These are phyloP conservation scores for Hydropsyche tenuis DNA, from an alignment of 1,140 invertebrate genomes.

Conservation along the genomic window DNA sequence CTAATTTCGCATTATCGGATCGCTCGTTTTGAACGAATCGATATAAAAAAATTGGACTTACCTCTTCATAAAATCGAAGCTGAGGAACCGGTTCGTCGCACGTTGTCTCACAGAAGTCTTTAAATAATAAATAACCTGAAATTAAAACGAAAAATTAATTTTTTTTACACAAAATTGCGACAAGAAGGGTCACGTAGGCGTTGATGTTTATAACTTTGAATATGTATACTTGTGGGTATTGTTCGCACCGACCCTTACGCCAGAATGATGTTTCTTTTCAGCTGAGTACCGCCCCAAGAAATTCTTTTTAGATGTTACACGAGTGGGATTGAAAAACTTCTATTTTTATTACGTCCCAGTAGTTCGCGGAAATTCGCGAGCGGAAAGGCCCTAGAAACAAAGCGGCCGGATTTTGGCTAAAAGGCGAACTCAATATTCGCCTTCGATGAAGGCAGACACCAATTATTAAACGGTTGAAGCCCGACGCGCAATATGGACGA, in stretches of 20 bases:
- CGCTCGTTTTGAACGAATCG: too few species aligned
- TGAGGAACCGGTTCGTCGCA: slow-evolving; percentile 96
- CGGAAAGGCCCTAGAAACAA: too few species aligned
- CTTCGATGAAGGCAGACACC: too few species aligned
- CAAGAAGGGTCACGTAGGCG: too few species aligned
- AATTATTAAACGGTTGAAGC: too few species aligned
- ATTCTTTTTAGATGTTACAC: slow-evolving; percentile 3
- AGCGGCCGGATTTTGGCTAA: too few species aligned
- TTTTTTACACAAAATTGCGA: not conserved
- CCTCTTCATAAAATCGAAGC: slow-evolving; percentile 99
- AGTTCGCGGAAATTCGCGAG: too few species aligned
- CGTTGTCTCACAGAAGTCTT: slow-evolving; percentile 98
- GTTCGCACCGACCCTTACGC: not conserved
- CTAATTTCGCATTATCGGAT: too few species aligned
- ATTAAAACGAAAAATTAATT: slow-evolving; percentile 56
- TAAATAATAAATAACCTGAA: slow-evolving; percentile 98
- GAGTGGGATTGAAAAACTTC: slow-evolving; percentile 15
- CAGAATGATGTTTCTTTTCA: slow-evolving; percentile 14
- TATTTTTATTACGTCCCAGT: not conserved
- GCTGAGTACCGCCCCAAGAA: not conserved
- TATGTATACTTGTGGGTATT: too few species aligned
- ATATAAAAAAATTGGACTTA: slow-evolving; percentile 60
- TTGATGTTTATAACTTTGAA: too few species aligned
- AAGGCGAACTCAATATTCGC: too few species aligned
- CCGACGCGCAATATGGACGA: too few species aligned